Base-by-base conservation (phyloP, 2,888 invertebrate species). In the Nineta flava region DNA sequence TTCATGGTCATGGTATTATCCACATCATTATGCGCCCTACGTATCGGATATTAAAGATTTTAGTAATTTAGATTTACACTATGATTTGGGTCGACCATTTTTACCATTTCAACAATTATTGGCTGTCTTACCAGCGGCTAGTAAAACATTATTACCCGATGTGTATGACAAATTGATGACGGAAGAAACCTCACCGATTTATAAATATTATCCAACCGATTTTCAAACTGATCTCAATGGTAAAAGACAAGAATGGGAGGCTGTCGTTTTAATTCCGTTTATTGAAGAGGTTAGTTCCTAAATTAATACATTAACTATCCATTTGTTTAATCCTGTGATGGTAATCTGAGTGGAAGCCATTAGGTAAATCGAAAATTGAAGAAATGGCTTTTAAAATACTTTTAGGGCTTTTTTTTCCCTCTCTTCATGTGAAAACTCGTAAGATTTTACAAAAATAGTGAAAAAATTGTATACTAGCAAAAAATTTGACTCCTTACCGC, bases 1-100 rank as follows among this genome's bases (percentile, higher is more conserved):
- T 47, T 95, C 94, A 0, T 99, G 99, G 99, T 87, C 91, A 31
- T 99, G 97, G 97, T 96, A 77, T 68, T 99, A 95, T 67, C 94
- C 95, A 0, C 88, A 91, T 62, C 96, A 99, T 67, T 99, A 97
- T 67, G 88, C 96, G 0, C 97, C 97, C 0, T 96, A 85, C 63
- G 86, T 95, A 57, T 95, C 95, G 3, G 97, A 97, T 64, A 78
- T 97, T 34, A 81, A 78, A 58, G 80, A 83, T 51, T 93, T 96
- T 62, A 73, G 77, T 55, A 70, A 64, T 57, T 57, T 65, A 34
- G 75, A 83, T 58, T 72, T 96, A n/a, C 75, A 81, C 31, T 95
- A 88, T 62, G 86, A 92, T 10, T 63, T 86, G 55, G 90, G 87
- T 2, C 76, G 74, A 56, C 96, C 97, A 0, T 97, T 97, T 66